Evolutionary conservation across 2,888 invertebrate genomes (phyloP).

Genomic region (Copidosoma aretas): DNA sequence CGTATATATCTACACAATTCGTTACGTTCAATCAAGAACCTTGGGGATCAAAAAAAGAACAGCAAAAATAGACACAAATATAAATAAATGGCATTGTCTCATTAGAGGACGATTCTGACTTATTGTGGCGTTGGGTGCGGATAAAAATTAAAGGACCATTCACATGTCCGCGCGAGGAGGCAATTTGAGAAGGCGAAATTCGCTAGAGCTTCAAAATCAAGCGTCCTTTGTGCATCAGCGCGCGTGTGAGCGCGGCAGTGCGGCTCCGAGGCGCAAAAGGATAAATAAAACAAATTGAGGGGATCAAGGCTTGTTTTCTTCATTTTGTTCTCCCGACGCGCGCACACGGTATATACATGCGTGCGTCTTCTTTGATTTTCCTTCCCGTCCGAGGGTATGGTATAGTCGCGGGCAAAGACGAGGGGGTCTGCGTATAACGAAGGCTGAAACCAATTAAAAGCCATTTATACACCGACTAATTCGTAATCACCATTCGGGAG

Average conservation of each 20-base stretch:
- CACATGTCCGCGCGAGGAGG: conserved; percentile 2
- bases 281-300: too few species aligned
- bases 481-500: conserved; percentile 53
- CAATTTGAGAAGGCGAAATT: conserved; percentile 23
- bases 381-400: conserved; percentile 22
- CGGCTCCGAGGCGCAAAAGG: not conserved
- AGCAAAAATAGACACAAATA: too few species aligned
- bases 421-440: too few species aligned
- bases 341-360: too few species aligned
- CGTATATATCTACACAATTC: too few species aligned
- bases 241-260: not conserved
- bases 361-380: conserved; percentile 25
- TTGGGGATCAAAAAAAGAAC: too few species aligned
- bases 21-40: too few species aligned
- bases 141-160: conserved; percentile 34
- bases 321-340: too few species aligned
- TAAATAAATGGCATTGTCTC: too few species aligned
- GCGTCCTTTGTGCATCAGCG: conserved; percentile 28
- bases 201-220: too few species aligned
- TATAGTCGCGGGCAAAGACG: not conserved
- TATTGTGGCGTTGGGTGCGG: conserved; percentile 8
- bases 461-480: conserved; percentile 57
- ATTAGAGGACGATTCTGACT: conserved; percentile 26
- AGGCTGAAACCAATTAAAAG: conserved; percentile 57
- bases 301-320: too few species aligned